These are phyloP conservation scores for Psittacula cyanocephala DNA, from an alignment of 2,113 vertebrate species.

Conservation along the genomic window DNA sequence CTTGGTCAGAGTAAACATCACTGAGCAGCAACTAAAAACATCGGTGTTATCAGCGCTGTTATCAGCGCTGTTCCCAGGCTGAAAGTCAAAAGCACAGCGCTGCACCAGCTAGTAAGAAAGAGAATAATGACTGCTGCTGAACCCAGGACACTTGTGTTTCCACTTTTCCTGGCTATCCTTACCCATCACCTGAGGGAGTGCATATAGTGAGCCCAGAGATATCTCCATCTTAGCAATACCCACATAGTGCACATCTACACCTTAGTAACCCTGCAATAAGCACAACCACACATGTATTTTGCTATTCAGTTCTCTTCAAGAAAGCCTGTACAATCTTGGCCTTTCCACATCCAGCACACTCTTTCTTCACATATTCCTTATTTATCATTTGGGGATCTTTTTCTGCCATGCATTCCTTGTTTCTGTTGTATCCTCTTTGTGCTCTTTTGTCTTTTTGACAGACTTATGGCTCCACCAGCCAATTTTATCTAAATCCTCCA, in stretches of 20 bases:
- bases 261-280: not conserved
- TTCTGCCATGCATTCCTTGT: not conserved
- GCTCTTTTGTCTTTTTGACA: not conserved
- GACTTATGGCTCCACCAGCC: not conserved
- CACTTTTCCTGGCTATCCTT: not conserved
- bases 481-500: not conserved
- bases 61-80: too few relatives aligned
- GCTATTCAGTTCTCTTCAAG: not conserved
- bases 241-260: rapidly evolving
- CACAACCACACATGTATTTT: not conserved
- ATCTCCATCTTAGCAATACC: not conserved
- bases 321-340: not conserved
- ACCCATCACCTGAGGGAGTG: rapidly evolving
- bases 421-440: not conserved
- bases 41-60: too few relatives aligned
- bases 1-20: too few relatives aligned
- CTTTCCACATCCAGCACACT: not conserved
- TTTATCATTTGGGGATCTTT: not conserved
- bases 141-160: not conserved
- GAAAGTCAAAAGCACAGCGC: too few relatives aligned
- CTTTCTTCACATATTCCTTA: not conserved
- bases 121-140: too few relatives aligned
- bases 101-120: too few relatives aligned
- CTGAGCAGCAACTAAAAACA: too few relatives aligned
- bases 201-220: rapidly evolving